Base-by-base conservation (phyloP, 2,113 vertebrate genomes). In the Lycaon pictus region DNA sequence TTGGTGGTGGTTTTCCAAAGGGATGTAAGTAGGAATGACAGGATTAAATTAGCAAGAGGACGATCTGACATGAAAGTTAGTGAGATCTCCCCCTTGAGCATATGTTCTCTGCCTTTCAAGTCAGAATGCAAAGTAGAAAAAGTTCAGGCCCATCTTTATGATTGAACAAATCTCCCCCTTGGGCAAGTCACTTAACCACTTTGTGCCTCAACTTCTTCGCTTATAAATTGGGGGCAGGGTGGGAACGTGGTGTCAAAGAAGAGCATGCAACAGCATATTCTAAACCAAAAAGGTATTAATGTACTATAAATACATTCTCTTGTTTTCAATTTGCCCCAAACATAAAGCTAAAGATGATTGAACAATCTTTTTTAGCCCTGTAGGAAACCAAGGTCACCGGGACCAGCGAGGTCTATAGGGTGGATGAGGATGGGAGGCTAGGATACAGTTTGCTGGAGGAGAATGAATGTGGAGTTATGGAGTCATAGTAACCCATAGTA, bases 21-120 rank as follows among this genome's bases (percentile, higher is more conserved):
- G 96, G 80, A 53, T 72, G 3, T 77, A 88, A 95, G 87, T 77
- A 79, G 53, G 76, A 97, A 88, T 85, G 90, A 95, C 90, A 94
- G 95, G 80, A 85, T 96, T 89, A 96, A 95, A 97, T 95, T 92
- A 97, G 62, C 95, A 93, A 88, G 93, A 95, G 80, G 92, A 84
- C 2, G 2, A 51, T 60, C 90, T 82, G 93, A 96, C 87, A n/a
- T 11, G 84, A 67, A 92, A 94, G 88, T 71, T 72, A 48, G 86
- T 71, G 80, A 96, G 80, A 76, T 55, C 96, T 87, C 37, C 58
- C 55, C 67, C 87, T 23, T 29, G 37, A 92, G 96, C 92, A 62
- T 88, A 93, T 76, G 92, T 94, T 88, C 88, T 67, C 95, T 93
- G 93, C 86, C 88, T 97, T 93, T 95, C 88, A 43, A 82, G 48